Base-by-base conservation (phyloP, 2,797 vertebrate genomes). In the Ctenopoma multispine region DNA sequence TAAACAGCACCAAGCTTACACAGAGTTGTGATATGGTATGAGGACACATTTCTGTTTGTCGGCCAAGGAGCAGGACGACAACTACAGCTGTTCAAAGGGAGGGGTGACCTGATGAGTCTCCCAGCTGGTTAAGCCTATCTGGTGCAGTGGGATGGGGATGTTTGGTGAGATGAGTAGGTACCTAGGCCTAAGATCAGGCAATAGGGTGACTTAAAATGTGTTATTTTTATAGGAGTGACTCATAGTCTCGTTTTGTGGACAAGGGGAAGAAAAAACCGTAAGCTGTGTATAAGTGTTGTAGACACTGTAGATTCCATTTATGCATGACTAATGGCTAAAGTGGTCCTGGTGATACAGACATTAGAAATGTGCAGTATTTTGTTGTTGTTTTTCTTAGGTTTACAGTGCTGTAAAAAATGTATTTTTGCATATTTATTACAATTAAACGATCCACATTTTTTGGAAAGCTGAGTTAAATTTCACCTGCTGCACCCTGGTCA, bases 11-110 rank as follows among this genome's bases (percentile, higher is more conserved):
- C 7, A 36, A 50, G 64, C 73, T 48, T 66, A 56, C 75, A 48
- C 50, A 0, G 46, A 69, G 69, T 55, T 56, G 78, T 68, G 63
- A 75, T 68, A 69, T 18, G 69, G 71, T 50, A 83, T 76, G 75
- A 80, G 77, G 75, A 91, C 83, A 87, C 84, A 87, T 91, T 84
- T 76, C 80, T 82, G 82, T 51, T 24, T 0, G 10, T 14, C 0
- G 9, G 74, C 87, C 84, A 86, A 87, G 63, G 71, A 29, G 41
- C 55, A 41, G 60, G 77, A 83, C 29, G 80, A 78, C 64, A 78
- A 76, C 84, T 85, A 85, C 77, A 72, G 82, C 77, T 36, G 81
- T 61, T 73, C 46, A 31, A 65, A 72, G 51, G 4, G 15, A 50
- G 53, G 55, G 54, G 63, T 23, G 70, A 75, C 48, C 56, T 17